Evolutionary conservation across 1,140 invertebrate species (phyloP).

Genomic region (Leptopilina clavipes): DNA sequence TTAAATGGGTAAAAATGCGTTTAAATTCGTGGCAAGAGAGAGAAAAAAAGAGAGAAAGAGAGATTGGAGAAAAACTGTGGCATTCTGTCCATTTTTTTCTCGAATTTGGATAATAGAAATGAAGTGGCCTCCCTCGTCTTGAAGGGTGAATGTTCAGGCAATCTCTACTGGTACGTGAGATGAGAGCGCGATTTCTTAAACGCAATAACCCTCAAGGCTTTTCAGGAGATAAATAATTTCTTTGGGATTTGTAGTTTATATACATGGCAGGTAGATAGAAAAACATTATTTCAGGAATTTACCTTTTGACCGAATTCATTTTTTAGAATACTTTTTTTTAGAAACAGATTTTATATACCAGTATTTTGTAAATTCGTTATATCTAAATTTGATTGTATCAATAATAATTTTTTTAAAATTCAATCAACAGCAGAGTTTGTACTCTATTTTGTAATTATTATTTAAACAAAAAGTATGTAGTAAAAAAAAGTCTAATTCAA

Average conservation of each 20-base stretch:
- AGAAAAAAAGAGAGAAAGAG: not conserved
- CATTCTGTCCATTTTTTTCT: slow-evolving; percentile 40
- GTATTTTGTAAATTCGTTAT: no score
- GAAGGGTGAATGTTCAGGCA: slow-evolving; percentile 58
- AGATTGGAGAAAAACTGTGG: slow-evolving; percentile 28
- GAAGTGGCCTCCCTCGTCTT: slow-evolving; percentile 52
- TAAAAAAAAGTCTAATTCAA: no score
- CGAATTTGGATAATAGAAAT: slow-evolving; percentile 51
- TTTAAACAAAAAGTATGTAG: no score
- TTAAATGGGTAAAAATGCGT: no score
- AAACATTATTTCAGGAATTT: not conserved
- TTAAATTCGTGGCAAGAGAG: no score
- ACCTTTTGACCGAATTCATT: not conserved
- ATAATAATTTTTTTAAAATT: no score
- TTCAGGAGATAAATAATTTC: slow-evolving; percentile 58
- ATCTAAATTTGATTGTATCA: no score
- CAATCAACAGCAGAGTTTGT: no score
- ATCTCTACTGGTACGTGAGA: slow-evolving; percentile 66
- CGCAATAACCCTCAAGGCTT: slow-evolving; percentile 51
- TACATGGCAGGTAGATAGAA: slow-evolving; percentile 2
- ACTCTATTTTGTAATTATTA: no score
- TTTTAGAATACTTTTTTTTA: no score
- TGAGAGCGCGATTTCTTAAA: slow-evolving; percentile 67
- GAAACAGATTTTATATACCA: no score
- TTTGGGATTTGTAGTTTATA: slow-evolving; percentile 26